These are phyloP conservation scores for Eumeta japonica DNA, from an alignment of 1,140 invertebrate genomes.

Conservation along the genomic window DNA sequence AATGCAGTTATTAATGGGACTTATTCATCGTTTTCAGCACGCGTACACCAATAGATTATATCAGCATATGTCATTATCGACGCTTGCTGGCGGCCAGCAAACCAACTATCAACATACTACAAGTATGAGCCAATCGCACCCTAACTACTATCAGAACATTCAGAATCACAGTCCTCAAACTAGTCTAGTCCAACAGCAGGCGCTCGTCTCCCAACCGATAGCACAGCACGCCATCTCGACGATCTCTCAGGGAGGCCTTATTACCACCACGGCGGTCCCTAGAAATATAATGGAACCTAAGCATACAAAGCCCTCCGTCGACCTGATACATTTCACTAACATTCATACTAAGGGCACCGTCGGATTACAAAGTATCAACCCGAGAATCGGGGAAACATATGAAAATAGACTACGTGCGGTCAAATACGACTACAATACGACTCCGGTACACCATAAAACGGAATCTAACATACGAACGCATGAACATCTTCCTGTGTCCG, in stretches of 20 bases:
- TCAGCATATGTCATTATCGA: conserved; percentile 46
- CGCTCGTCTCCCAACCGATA: too few relatives aligned
- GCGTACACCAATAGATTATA: conserved; percentile 24
- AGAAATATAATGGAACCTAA: conserved; percentile 29
- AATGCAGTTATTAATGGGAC: too few relatives aligned
- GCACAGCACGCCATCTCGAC: conserved; percentile 2
- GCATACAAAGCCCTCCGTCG: conserved; percentile 28
- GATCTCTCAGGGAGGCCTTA: conserved; percentile 18
- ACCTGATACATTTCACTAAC: conserved; percentile 37
- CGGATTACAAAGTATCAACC: conserved; percentile 29
- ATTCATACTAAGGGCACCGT: conserved; percentile 24
- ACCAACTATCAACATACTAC: conserved; percentile 37
- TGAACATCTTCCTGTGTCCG: conserved; percentile 27
- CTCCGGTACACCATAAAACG: conserved; percentile 24
- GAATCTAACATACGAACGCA: conserved; percentile 32
- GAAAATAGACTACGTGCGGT: conserved; percentile 24
- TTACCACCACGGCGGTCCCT: conserved; percentile 21
- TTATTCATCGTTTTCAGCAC: too few relatives aligned
- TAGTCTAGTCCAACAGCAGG: neutral
- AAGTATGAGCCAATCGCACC: conserved; percentile 40
- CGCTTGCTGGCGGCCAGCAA: conserved; percentile 36
- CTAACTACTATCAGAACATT: conserved; percentile 25
- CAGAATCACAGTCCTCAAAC: neutral
- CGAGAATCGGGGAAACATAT: conserved; percentile 25
- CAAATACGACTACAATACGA: conserved; percentile 33